phyloP scores from a whole-genome alignment of 92 coral and sea anemone genomes.

The Actinernus sp. region DNA sequence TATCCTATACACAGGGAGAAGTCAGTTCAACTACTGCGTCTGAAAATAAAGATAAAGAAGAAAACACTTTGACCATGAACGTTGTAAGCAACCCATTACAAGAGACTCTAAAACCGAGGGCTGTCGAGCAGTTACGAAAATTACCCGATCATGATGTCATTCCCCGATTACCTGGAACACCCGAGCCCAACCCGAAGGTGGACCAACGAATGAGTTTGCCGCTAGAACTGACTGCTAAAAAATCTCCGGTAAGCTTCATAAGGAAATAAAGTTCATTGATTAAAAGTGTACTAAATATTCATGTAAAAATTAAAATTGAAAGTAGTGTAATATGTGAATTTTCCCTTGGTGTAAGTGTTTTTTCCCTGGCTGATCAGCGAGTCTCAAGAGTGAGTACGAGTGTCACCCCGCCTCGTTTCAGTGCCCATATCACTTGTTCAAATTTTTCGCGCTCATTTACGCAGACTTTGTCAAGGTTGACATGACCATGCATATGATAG shows the following conservation, averaged over 20 bases:
- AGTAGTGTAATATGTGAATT: too few relatives aligned
- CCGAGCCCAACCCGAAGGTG: constrained; percentile 13
- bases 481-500: too few relatives aligned
- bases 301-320: too few relatives aligned
- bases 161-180: constrained; percentile 79
- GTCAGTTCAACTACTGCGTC: background rate
- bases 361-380: too few relatives aligned
- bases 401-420: too few relatives aligned
- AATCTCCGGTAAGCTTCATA: background rate
- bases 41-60: background rate
- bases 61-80: background rate
- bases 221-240: background rate
- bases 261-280: too few relatives aligned
- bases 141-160: constrained; percentile 56
- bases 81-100: background rate
- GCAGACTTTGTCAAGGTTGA: too few relatives aligned
- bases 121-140: background rate
- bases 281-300: too few relatives aligned
- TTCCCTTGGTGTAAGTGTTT: too few relatives aligned
- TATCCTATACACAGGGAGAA: constrained; percentile 1
- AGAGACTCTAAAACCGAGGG: background rate
- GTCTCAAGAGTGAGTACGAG: too few relatives aligned
- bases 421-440: too few relatives aligned
- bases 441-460: too few relatives aligned
- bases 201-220: background rate